Base-by-base conservation (phyloP, 1,140 invertebrate species). In the Drosophila nikananu region DNA sequence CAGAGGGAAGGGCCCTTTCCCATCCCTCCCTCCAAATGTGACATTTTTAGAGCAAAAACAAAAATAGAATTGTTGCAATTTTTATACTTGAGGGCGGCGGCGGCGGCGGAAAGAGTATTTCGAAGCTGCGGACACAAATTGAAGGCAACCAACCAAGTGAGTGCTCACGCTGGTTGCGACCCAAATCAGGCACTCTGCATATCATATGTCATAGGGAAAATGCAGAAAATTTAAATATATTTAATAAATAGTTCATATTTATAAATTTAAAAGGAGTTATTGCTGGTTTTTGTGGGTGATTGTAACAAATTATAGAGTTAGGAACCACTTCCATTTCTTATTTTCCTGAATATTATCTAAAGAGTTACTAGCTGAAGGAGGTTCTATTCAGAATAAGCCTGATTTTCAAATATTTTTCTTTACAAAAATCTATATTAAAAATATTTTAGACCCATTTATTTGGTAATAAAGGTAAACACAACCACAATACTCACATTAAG, bases 21-120 rank as follows among this genome's bases (percentile, higher is more conserved):
- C 12, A 30, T 39, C 15, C 37, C 35, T 21, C 23, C 13, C 35
- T 21, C 23, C 13, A 37, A 25, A 39, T 68, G 72, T 77, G 80
- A 77, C 83, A 80, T 42, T 86, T 86, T 75, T 65, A 52, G 49
- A 79, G 70, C 27, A 44, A 59, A 57, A 82, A 58, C 61, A 63
- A 67, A 52, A 41, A 66, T 67, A 51, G 48, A 70, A 82, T 61
- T 71, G 61, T 67, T 84, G 68, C 73, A 77, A 62, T 77, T 77
- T 84, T 62, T 58, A 61, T 67, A 49, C 32, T 77, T 46, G 58
- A 10, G 17, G 13, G 51, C 37, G 17, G 6, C 30, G 13, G 6
- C 30, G 13, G 19, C 35, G 41, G 48, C 32, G 27, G 12, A 12
- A 44, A 54, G 44, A 49, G 70, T 66, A 42, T 59, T 54, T 44